Evolutionary conservation across 2,888 invertebrate genomes (phyloP).

Genomic region (Cephus nigrinus): DNA sequence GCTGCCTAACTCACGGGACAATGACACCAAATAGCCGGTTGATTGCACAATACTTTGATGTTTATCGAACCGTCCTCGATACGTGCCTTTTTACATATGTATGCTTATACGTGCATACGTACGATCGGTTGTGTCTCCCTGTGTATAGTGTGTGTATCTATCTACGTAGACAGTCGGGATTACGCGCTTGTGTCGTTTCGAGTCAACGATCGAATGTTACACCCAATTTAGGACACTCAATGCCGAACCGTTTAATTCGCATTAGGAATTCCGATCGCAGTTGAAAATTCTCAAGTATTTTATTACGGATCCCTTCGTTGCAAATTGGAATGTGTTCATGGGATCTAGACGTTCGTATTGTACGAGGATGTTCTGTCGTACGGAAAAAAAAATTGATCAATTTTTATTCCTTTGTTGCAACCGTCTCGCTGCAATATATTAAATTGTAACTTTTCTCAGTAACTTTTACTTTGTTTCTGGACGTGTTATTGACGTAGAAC

Average conservation of each 20-base stretch:
- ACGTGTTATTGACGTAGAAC: not conserved
- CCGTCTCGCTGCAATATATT: not conserved
- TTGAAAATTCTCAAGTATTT: constrained; percentile 1
- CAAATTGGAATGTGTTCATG: not conserved
- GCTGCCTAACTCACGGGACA: constrained; percentile 58
- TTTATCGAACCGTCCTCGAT: constrained; percentile 65
- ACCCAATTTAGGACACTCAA: constrained; percentile 63
- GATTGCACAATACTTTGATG: constrained; percentile 65
- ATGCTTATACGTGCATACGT: not conserved
- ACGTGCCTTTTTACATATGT: constrained; percentile 29
- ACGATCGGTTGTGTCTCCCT: not conserved
- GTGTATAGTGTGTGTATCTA: not conserved
- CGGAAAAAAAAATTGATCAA: not conserved
- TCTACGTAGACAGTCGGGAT: not conserved
- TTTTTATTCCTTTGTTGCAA: not conserved
- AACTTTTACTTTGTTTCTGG: not conserved
- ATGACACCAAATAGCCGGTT: constrained; percentile 66
- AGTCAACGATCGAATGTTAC: constrained; percentile 64
- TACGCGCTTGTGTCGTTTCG: constrained; percentile 21
- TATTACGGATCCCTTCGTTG: not conserved
- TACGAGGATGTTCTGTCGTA: not conserved
- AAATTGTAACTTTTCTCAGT: not conserved
- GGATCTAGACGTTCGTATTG: not conserved
- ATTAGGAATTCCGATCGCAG: constrained; percentile 35
- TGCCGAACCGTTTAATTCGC: constrained; percentile 49